Evolutionary conservation across 1,140 invertebrate species (phyloP), one percentile per base, ranked within the genome.

Genomic region (Aphaenogaster rudis): DNA sequence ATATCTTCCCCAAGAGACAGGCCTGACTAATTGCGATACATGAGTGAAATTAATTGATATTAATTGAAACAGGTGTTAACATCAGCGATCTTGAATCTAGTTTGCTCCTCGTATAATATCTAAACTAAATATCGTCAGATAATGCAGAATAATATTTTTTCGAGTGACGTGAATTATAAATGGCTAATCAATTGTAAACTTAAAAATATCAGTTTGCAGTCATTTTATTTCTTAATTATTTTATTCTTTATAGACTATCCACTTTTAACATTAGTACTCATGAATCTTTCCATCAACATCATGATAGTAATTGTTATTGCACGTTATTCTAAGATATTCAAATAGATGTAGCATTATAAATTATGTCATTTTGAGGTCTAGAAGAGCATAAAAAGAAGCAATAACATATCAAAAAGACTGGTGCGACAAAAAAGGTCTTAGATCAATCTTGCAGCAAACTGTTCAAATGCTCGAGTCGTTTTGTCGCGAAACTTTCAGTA

Each of bases 401-500:
- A 54, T 52, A 67, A 66, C 9, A 15, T 33, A 21, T 42, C 21
- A 48, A 54, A 80, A 67, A 81, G 61, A 52, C 36, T 28, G 52
- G 13, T 64, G 50, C 39, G 21, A 1, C 4, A 13, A 36, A 72
- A 21, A 59, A 45, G 54, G 17, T 82, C 11, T 74, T 59, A 48
- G 52, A 72, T 74, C 33, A 74, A 33, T 72, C 42, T 59, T 21
- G 52, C 28, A 59, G 17, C 66, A 48, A 86, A 59, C 17, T 21
- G 42, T 88, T 88, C 48, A 88, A 85, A 80, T 72, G 67, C 54
- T 59, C 21, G 28, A 66, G 39, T 86, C 45, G 69, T 63, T 71
- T 52, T 59, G 17, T 76, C 63, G 52, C 39, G 36, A 45, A 61
- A 67, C 57, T 33, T 21, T 28, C 17, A n/a, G 54, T 17, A 88